Evolutionary conservation across 2,113 vertebrate species (phyloP).

Genomic region (Phycodurus eques): DNA sequence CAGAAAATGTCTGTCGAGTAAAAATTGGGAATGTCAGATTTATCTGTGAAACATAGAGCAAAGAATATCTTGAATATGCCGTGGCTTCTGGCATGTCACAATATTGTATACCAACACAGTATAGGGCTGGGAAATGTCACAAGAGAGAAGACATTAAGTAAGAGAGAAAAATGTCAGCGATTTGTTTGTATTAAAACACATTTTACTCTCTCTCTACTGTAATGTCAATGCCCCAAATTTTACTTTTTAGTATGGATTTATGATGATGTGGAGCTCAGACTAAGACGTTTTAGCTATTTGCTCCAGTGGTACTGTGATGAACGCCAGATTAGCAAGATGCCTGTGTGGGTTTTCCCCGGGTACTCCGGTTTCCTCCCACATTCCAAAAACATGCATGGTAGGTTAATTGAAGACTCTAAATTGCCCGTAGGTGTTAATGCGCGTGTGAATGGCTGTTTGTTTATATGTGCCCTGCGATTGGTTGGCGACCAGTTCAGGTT

Average conservation of each 20-base stretch:
- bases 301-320: slow-evolving; percentile 32
- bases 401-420: too few relatives aligned
- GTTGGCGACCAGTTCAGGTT: too few relatives aligned
- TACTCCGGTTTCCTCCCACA: too few relatives aligned
- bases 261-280: background rate
- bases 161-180: slow-evolving; percentile 35
- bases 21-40: background rate
- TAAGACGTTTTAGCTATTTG: slow-evolving; percentile 6
- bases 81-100: too few relatives aligned
- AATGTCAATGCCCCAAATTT: slow-evolving; percentile 1
- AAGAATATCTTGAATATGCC: slow-evolving; percentile 11
- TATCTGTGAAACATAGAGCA: background rate
- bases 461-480: too few relatives aligned
- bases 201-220: slow-evolving; percentile 8
- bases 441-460: too few relatives aligned
- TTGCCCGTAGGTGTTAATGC: too few relatives aligned
- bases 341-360: slow-evolving; percentile 28
- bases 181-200: slow-evolving; percentile 42
- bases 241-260: background rate
- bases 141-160: slow-evolving; percentile 13
- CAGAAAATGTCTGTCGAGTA: background rate
- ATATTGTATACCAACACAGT: slow-evolving; percentile 10
- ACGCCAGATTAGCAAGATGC: slow-evolving; percentile 57
- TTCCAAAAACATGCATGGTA: too few relatives aligned
- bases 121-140: slow-evolving; percentile 18